Base-by-base conservation (phyloP, 2,888 invertebrate species). In the Cremastobaeus sp. region DNA sequence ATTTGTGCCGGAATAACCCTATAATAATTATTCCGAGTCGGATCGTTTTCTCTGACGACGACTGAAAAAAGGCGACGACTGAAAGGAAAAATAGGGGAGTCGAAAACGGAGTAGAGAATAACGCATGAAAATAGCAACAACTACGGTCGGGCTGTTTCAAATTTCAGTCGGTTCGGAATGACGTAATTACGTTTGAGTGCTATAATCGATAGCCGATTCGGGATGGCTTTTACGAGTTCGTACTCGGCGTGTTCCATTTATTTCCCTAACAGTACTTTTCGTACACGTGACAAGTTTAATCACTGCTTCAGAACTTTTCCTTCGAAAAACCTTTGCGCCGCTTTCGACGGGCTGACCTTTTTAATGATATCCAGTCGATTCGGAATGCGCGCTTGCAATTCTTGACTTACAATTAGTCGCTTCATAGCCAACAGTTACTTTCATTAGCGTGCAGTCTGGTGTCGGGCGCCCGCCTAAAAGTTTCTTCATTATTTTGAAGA, bases 341-440 rank as follows among this genome's bases (percentile, higher is more conserved):
- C 60, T 70, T 70, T 74, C 74, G 39, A 62, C 64, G 60, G 48
- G 28, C 68, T 55, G 65, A 60, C 74, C 69, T 74, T 72, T 74
- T 74, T 74, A 74, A 69, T 65, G 74, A 74, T 69, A 65, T 69
- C 74, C 28, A 69, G 69, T 65, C 69, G 69, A 74, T 74, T 70
- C 25, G 69, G 74, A 74, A 74, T 74, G 69, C 45, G 41, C 62
- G 59, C 59, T 74, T 59, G 60, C 66, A 70, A 65, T 65, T 70
- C 74, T 66, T 50, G 59, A 57, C 66, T 70, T 50, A 74, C 70
- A 70, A 74, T 74, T 74, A 74, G 65, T 74, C 65, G 74, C 65
- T 70, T 74, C 74, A 69, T 74, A 74, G 59, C 65, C 45, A 74
- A 70, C 69, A 64, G 69, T 74, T 70, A 74, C 66, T 70, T 74